Base-by-base conservation (phyloP, 1,140 invertebrate species). In the Magallana gigas region DNA sequence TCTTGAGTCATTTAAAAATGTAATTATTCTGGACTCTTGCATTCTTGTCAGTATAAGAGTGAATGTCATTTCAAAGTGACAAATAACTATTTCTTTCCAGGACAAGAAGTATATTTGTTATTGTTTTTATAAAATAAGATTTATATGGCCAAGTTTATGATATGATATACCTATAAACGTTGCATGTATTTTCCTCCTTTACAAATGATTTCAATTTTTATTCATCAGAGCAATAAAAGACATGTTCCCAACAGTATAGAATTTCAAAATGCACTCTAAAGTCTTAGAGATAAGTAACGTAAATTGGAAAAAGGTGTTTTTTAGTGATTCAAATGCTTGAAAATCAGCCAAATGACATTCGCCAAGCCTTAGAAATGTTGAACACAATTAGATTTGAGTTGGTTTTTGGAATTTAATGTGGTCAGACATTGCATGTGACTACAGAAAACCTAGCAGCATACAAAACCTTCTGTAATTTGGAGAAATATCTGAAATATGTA, bases 351-450 rank as follows among this genome's bases (percentile, higher is more conserved):
- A 64, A 18, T 64, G 60, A 48, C 36, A 48, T 48, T 64, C 60
- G 18, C 14, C 18, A 18, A 64, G 60, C 60, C 16, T 64, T 18
- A 64, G 16, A 48, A 48, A 48, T 48, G 36, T 48, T 48, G 36
- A 48, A 48, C 11, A 64, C 60, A 64, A 16, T 64, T 16, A 16
- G 16, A 8, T 18, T 68, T 36, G 60, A 62, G 68, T 2, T 76
- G 68, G 36, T 76, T 23, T 76, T 36, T 76, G 68, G 7, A 29
- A 76, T 18, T 11, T 76, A 12, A 1, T 76, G 68, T 76, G 68
- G 68, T 76, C 68, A 76, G 68, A 76, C 12, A 76, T 76, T 76
- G 23, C 68, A 76, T 29, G 36, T 48, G 68, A 29, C 8, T 76
- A 23, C 18, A 29, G 23, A 12, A 36, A 18, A 76, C 23, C 23